phyloP scores from a whole-genome alignment of 1,140 invertebrate species.

The Notospermus geniculatus region DNA sequence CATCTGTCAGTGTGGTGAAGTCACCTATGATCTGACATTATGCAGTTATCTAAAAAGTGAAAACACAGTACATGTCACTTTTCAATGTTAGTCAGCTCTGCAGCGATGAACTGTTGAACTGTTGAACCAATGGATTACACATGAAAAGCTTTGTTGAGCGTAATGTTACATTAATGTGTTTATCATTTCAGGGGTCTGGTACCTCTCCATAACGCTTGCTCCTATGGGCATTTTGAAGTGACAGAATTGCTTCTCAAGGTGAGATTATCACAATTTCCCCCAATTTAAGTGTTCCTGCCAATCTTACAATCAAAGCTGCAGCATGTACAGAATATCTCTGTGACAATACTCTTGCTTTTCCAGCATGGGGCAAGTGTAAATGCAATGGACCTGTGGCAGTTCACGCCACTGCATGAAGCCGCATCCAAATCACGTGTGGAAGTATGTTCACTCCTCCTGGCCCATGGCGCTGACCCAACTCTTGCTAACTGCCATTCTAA shows the following conservation, averaged over 20 bases:
- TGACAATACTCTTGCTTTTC: conserved; percentile 3
- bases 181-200: conserved; percentile 73
- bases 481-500: conserved; percentile 95
- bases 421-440: conserved; percentile 95
- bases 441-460: conserved; percentile 88
- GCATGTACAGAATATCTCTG: too few relatives aligned
- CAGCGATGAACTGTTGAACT: neutral
- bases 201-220: conserved; percentile 90
- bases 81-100: neutral
- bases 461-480: conserved; percentile 92
- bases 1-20: too few relatives aligned
- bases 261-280: too few relatives aligned
- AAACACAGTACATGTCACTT: too few relatives aligned
- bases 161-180: conserved; percentile 36
- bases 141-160: too few relatives aligned
- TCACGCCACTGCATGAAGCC: conserved; percentile 92
- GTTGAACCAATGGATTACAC: neutral
- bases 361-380: conserved; percentile 86
- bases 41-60: too few relatives aligned
- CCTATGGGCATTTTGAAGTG: conserved; percentile 89
- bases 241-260: conserved; percentile 83
- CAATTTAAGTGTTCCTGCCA: too few relatives aligned
- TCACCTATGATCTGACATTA: too few relatives aligned
- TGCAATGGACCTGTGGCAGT: conserved; percentile 94
- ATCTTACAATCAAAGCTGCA: too few relatives aligned